Base-by-base conservation (phyloP, 2,113 vertebrate genomes). In the Chaetodon trifascialis region DNA sequence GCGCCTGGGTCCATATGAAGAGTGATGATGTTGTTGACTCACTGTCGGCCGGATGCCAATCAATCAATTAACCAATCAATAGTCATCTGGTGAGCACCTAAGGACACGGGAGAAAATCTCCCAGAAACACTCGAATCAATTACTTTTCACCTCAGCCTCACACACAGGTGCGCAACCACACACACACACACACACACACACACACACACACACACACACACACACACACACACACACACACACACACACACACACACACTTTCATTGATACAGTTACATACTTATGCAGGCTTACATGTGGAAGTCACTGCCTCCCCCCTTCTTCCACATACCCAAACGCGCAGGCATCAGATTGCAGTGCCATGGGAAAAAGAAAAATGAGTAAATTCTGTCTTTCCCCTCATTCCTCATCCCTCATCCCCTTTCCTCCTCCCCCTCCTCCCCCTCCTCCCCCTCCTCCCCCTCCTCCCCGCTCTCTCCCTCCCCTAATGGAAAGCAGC, bases 21-120 rank as follows among this genome's bases (percentile, higher is more conserved):
- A 93, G 73, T 84, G 81, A 92, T 93, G 85, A 92, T 90, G 88
- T 90, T 92, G 89, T 92, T 93, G 92, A 89, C 84, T 83, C 86
- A 65, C 81, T 84, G 91, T 89, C 84, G 71, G 86, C 86, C 30
- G 25, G 77, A 82, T 91, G 90, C 90, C 88, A 94, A 92, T 95
- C 93, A 95, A 93, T 95, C 94, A 94, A 86, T 95, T 91, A 91
- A 82, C 80, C 87, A 85, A 95, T 95, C 94, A 88, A 95, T 95
- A 94, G 88, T 94, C 93, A 93, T 94, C 91, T 93, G 59, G 85
- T 80, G 66, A 88, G 73, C 83, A 88, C 91, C 76, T 73, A 46
- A 91, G 91, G 90, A 91, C 85, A 88, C 71, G 42, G 65, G 77
- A 60, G 81, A 71, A 88, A 90, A 88, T 91, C 91, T 93, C 79